Evolutionary conservation across 2,113 vertebrate species (phyloP), one percentile per base, ranked within the genome.

Genomic region (Poeciliopsis occidentalis): DNA sequence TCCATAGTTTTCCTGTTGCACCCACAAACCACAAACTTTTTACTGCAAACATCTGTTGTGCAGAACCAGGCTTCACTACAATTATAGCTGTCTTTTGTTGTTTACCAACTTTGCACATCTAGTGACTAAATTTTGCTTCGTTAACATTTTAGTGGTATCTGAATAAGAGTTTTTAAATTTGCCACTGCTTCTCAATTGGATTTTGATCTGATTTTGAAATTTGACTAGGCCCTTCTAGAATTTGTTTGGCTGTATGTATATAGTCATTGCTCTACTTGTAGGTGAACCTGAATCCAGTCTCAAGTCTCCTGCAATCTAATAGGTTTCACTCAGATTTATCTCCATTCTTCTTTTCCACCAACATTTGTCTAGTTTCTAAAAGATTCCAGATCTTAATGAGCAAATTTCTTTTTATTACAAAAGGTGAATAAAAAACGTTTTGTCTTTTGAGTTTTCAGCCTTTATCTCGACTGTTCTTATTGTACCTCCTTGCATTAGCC

Each of bases 371-470:
- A n/a, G 44, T 57, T 57, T n/a, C 24, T 24, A 1, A 57, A 57
- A 57, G 7, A 57, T 57, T n/a, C 17, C 44, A 47, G 5, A 17
- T 19, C 17, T 17, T 47, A 47, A 47, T 4, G 19, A 19, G 13
- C 6, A 19, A 1, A 47, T 47, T 47, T 47, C 17, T 17, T 47
- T 19, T 47, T 6, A 47, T 57, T 8, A 24, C 34, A 1, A 69
- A 64, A 72, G 81, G 71, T 65, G 44, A 7, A 73, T 10, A 12
- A 86, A 71, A 39, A 39, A 0, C 22, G 15, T 54, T 75, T 75
- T 74, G 62, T 72, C 30, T 57, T 69, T 70, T 75, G 1, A 27
- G 71, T 65, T 75, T 41, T 26, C 22, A 85, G 22, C 64, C n/a
- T 69, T 72, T 60, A 65, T 41, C n/a, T 44, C 47, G 34, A 70